Evolutionary conservation across 2,888 invertebrate genomes (phyloP).

Genomic region (Amiota communis): DNA sequence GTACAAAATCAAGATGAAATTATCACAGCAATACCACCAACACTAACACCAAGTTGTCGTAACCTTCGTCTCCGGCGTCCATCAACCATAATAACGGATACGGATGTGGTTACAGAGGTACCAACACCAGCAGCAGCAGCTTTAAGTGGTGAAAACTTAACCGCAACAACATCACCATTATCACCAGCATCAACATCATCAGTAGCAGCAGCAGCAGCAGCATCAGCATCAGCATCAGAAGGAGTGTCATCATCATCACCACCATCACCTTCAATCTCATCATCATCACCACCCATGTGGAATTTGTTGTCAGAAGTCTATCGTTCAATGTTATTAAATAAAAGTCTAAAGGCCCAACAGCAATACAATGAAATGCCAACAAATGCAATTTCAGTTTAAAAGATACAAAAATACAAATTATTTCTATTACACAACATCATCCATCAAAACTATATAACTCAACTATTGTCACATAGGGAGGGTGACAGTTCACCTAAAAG

Average conservation of each 20-base stretch:
- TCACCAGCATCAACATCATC: not conserved
- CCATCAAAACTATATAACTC: no score
- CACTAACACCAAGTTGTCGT: constrained; percentile 29
- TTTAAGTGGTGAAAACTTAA: no score
- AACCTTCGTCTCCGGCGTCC: constrained; percentile 2
- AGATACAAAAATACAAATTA: not conserved
- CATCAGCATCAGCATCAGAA: constrained; percentile 39
- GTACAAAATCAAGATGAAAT: constrained; percentile 34
- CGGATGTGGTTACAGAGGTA: not conserved
- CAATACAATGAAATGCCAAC: constrained; percentile 68
- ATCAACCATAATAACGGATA: not conserved
- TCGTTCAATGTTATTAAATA: constrained; percentile 69
- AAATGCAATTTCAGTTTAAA: constrained; percentile 71
- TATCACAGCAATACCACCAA: no score
- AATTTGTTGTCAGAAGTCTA: constrained; percentile 72
- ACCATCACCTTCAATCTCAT: not conserved
- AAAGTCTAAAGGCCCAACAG: constrained; percentile 49
- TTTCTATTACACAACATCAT: no score
- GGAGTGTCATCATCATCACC: constrained; percentile 2
- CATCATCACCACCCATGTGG: constrained; percentile 65
- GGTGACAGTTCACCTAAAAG: no score
- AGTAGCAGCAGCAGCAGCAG: not conserved
- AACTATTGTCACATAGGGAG: no score
- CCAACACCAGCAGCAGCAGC: not conserved
- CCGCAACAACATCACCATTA: not conserved